These are phyloP conservation scores for Tinea semifulvella DNA, from an alignment of 2,888 invertebrate species.

Conservation along the genomic window DNA sequence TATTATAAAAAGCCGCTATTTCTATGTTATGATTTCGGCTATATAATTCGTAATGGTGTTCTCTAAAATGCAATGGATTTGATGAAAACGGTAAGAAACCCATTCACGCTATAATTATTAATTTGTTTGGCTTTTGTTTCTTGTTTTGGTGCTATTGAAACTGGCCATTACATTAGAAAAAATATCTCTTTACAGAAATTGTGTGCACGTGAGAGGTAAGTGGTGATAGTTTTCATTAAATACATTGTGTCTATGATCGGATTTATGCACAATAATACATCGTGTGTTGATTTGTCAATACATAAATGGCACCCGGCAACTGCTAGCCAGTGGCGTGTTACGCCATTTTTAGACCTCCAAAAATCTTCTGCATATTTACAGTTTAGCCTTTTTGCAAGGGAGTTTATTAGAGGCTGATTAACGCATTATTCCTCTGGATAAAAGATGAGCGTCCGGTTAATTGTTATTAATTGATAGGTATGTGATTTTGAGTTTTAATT, in stretches of 20 bases:
- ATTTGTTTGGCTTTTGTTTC: constrained; percentile 67
- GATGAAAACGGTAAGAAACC: constrained; percentile 65
- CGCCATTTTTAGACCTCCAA: constrained; percentile 63
- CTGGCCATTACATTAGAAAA: constrained; percentile 68
- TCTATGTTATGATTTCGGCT: constrained; percentile 45
- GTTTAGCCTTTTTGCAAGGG: constrained; percentile 43
- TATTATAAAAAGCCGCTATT: constrained; percentile 41
- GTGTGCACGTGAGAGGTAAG: constrained; percentile 66
- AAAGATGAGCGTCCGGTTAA: constrained; percentile 28
- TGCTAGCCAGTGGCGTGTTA: constrained; percentile 34
- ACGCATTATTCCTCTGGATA: constrained; percentile 41
- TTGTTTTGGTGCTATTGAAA: constrained; percentile 68
- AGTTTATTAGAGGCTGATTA: constrained; percentile 40
- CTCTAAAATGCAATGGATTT: constrained; percentile 68
- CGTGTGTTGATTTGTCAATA: constrained; percentile 62
- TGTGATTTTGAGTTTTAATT: constrained; percentile 56
- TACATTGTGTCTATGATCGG: constrained; percentile 47
- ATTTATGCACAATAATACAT: constrained; percentile 40
- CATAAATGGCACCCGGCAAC: constrained; percentile 60
- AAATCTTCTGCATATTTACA: constrained; percentile 58
- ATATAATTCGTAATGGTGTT: constrained; percentile 64
- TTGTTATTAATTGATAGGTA: constrained; percentile 46
- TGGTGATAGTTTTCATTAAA: constrained; percentile 46
- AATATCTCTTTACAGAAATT: constrained; percentile 67
- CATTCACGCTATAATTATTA: constrained; percentile 35